Evolutionary conservation across 2,888 invertebrate genomes (phyloP), one percentile per base, ranked within the genome.

Genomic region (Adelognathus sp.): DNA sequence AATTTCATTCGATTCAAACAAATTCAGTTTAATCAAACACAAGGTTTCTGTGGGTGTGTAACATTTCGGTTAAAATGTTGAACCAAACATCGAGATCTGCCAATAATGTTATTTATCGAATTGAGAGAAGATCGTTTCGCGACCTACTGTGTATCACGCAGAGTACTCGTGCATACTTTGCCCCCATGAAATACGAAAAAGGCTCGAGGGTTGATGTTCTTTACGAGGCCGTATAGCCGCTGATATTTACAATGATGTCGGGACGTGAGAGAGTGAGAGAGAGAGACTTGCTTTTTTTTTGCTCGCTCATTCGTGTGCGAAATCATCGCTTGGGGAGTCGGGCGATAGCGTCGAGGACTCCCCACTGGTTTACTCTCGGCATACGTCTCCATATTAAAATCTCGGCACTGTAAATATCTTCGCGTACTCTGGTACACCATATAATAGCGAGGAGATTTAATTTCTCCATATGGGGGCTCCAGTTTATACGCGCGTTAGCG

Each of bases 161-260:
- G 16, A 50, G 54, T 50, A 4, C 50, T 21, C 50, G n/a, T 21
- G 50, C 50, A 21, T 21, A 18, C n/a, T 50, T 24, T 1, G 24
- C 50, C 50, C 24, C n/a, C 24, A 24, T 6, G 9, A 36, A 7
- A 36, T 2, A 36, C 2, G n/a, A 50, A 50, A 24, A 21, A 50
- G 24, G 50, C 11, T 21, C 24, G 60, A 60, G 73, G 44, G 41
- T 33, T 36, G 73, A 63, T 33, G 83, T 88, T 87, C 86, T 89
- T 89, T 89, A 89, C 85, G 88, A 88, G 88, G 86, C 87, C 87
- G 86, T 89, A 89, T 88, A 88, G 88, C 82, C 78, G 83, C 83
- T 86, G 89, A 89, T 89, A 89, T 89, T 89, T 89, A 89, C 89
- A 89, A 89, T 89, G 89, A 89, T 86, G 89, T 89, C 87, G 86